Conservation (phyloP, 2,113 vertebrate species). For the Geococcyx californianus region DNA sequence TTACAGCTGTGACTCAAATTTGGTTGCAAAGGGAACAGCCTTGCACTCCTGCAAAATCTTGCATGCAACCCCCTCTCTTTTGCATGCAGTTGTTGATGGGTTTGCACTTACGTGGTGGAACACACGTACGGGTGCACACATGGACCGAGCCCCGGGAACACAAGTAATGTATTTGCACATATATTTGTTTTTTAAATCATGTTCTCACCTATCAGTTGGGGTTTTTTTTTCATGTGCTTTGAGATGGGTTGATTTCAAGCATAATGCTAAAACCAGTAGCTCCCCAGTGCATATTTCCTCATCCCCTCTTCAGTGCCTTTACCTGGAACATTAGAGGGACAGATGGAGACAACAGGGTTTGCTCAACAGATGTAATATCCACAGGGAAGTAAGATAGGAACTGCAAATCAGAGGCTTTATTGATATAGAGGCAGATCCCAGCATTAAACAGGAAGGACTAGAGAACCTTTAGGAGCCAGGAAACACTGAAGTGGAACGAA, state of each 20-base stretch:
- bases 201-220: background rate
- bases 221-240: accelerated
- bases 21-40: background rate
- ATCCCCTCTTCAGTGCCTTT: background rate
- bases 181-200: background rate
- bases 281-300: background rate
- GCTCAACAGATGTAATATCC: background rate
- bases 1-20: accelerated
- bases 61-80: background rate
- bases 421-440: background rate
- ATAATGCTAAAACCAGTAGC: background rate
- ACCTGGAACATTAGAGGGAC: background rate
- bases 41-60: background rate
- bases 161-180: background rate
- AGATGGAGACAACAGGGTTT: background rate
- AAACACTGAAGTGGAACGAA: background rate
- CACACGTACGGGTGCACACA: accelerated
- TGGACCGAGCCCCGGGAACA: background rate
- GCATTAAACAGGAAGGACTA: background rate
- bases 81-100: background rate
- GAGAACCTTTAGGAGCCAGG: background rate
- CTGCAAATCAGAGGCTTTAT: background rate
- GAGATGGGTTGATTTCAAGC: background rate
- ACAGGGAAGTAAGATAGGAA: background rate
- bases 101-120: background rate